Percentiles rank a stretch among this genome's conserved stretches.
These are phyloP conservation scores for Drosophila meridionalis DNA, from an alignment of 2,888 invertebrate genomes.

Conservation along the genomic window DNA sequence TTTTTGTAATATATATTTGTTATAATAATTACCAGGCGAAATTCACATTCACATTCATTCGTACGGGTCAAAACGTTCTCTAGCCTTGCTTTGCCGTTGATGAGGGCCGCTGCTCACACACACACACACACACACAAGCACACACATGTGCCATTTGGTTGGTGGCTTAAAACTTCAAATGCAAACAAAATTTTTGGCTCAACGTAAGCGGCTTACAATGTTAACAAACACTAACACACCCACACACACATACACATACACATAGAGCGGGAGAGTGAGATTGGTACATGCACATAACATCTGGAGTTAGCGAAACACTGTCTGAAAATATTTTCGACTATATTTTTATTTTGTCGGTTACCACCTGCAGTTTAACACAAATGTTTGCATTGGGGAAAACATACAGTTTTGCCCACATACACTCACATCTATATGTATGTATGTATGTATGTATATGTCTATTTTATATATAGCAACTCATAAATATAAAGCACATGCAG, in stretches of 20 bases:
- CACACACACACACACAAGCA: not conserved
- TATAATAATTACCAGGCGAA: conserved; percentile 40
- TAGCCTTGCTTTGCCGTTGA: conserved; percentile 21
- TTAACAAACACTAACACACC: conserved; percentile 49
- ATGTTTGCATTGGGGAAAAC: conserved; percentile 55
- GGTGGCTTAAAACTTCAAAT: conserved; percentile 76
- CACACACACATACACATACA: not conserved
- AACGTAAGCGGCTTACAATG: conserved; percentile 76
- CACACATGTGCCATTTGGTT: conserved; percentile 66
- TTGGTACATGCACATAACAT: conserved; percentile 15
- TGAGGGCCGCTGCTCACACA: conserved; percentile 12
- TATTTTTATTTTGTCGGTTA: conserved; percentile 66
- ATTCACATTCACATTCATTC: conserved; percentile 8
- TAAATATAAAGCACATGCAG: conserved; percentile 18
- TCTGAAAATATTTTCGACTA: conserved; percentile 22
- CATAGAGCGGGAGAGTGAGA: not conserved
- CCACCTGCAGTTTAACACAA: conserved; percentile 69
- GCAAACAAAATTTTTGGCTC: conserved; percentile 71
- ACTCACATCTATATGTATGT: not conserved
- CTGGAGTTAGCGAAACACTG: conserved; percentile 20
- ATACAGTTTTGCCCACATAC: conserved; percentile 41
- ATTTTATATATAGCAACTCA: not conserved
- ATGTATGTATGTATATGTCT: not conserved
- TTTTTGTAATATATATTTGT: conserved; percentile 5
- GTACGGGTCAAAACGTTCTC: conserved; percentile 4